phyloP scores from a whole-genome alignment of 2,888 invertebrate species.

The Pasiphila rectangulata region DNA sequence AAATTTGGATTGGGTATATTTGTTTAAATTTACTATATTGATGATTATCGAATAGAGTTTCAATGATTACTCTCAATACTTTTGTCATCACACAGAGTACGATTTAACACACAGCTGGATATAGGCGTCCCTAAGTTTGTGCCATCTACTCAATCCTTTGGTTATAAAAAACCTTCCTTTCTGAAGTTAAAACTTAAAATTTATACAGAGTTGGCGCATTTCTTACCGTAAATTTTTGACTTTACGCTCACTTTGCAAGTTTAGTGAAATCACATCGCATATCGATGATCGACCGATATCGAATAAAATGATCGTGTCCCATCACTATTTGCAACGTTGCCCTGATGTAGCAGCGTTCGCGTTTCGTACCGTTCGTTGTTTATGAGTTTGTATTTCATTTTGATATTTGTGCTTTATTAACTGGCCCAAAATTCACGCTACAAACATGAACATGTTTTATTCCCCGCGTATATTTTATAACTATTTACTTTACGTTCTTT shows the following conservation, averaged over 20 bases:
- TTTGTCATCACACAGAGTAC: no score
- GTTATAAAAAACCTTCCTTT: no score
- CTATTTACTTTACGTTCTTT: background rate
- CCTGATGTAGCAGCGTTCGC: conserved; percentile 60
- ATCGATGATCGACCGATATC: conserved; percentile 25
- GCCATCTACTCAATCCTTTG: no score
- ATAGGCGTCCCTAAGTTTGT: no score
- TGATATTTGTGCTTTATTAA: conserved; percentile 27
- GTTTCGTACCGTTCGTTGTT: conserved; percentile 54
- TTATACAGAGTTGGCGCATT: no score
- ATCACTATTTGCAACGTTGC: conserved; percentile 49
- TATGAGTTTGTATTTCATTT: conserved; percentile 48
- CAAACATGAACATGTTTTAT: conserved; percentile 6
- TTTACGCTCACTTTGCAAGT: no score
- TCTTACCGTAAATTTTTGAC: no score
- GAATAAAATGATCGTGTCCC: conserved; percentile 46
- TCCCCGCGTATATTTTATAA: background rate
- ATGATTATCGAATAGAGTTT: no score
- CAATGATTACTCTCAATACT: no score
- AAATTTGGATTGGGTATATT: background rate
- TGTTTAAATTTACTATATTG: background rate
- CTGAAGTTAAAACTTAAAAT: no score
- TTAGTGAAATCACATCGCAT: background rate
- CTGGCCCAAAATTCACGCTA: conserved; percentile 10
- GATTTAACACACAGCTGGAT: no score